Base-by-base conservation (phyloP, 2,797 vertebrate species). In the Anguilla marmorata region DNA sequence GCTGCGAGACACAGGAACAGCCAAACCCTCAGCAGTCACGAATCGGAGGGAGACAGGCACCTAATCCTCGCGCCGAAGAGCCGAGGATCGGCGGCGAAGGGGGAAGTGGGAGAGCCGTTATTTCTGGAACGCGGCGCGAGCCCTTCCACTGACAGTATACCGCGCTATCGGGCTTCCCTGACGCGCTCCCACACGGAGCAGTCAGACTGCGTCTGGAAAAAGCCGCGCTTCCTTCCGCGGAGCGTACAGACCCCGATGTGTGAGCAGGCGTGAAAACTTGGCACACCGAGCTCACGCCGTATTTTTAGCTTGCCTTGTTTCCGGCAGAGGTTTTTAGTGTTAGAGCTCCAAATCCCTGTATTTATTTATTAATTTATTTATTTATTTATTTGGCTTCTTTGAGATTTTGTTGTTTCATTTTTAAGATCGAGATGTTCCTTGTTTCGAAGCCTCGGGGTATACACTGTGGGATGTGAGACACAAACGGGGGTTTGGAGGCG, bases 151-250 rank as follows among this genome's bases (percentile, higher is more conserved):
- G 58, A 85, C 45, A 87, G 37, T 5, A 0, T 52, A 21, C 19
- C 30, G 37, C 27, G 56, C 6, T 79, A 85, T 30, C 48, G 86
- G 88, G 88, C n/a, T 89, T 89, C 87, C 88, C 88, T 89, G 66
- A 87, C 48, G 48, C 86, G 82, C 88, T 74, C 88, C 88, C 72
- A 79, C 88, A 74, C 86, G 24, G 80, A 24, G 79, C 24, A 60
- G 66, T 60, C 50, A 60, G 50, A 83, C 52, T 45, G 84, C 33
- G 72, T 45, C 66, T 45, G 30, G 41, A 19, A 3, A 86, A 16
- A 54, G 27, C 63, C 60, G 50, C 63, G 14, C 56, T 48, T 33
- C 80, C 63, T 89, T 89, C 85, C 52, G 19, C 87, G 45, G 16
- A 33, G 58, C 85, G 74, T 63, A 72, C 52, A 79, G 82, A 76